Percentiles rank a stretch among this genome's conserved stretches.
These are phyloP conservation scores for Lutjanus campechanus DNA, from an alignment of 2,797 vertebrate species.

Conservation along the genomic window DNA sequence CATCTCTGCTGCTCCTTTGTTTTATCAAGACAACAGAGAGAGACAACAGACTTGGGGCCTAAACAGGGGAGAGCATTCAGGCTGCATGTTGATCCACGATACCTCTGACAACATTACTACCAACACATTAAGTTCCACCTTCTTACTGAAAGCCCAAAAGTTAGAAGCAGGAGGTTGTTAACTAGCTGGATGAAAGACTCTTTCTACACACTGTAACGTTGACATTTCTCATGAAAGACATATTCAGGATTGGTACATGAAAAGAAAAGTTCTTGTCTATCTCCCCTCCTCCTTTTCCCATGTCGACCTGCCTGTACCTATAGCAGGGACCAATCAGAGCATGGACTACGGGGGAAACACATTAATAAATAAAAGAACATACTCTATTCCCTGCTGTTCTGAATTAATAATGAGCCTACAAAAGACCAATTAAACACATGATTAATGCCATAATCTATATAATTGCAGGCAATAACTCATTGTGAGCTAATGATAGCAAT, in stretches of 20 bases:
- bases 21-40: neutral
- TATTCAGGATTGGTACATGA: constrained; percentile 25
- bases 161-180: neutral
- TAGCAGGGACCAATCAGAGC: constrained; percentile 58
- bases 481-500: constrained; percentile 84
- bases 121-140: neutral
- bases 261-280: constrained; percentile 19
- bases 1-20: neutral
- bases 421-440: constrained; percentile 88
- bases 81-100: neutral
- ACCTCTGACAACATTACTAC: neutral
- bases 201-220: neutral
- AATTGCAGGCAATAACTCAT: constrained; percentile 87
- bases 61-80: neutral
- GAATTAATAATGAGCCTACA: constrained; percentile 87
- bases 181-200: constrained; percentile 19
- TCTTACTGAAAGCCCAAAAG: neutral
- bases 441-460: constrained; percentile 86
- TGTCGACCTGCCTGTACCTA: constrained; percentile 57
- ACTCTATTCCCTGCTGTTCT: constrained; percentile 83
- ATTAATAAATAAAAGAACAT: constrained; percentile 85
- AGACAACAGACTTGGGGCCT: neutral
- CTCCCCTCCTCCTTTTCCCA: constrained; percentile 22
- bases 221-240: constrained; percentile 29
- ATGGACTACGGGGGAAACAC: constrained; percentile 45